Conservation (phyloP, 2,888 invertebrate species). For the Empis stercorea region DNA sequence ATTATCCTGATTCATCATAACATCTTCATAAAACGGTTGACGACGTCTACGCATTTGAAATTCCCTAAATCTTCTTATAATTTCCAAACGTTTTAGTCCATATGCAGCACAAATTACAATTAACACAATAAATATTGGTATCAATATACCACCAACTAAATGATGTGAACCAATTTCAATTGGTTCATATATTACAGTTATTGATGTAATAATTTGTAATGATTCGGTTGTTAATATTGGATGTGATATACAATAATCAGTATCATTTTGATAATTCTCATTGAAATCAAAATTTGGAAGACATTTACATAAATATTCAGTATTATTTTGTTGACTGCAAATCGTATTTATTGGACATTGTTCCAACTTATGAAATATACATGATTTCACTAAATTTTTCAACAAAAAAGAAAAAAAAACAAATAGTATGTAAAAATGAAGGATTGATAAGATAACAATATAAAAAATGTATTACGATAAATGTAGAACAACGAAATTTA, state of each 20-base stretch:
- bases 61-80: conserved; percentile 17
- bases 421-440: too few relatives aligned
- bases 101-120: conserved; percentile 16
- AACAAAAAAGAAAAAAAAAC: too few relatives aligned
- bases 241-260: conserved; percentile 8
- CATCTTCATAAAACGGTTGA: conserved; percentile 21
- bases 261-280: conserved; percentile 5
- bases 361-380: background rate
- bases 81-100: conserved; percentile 15
- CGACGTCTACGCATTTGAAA: conserved; percentile 15
- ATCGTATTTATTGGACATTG: conserved; percentile 1
- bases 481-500: too few relatives aligned
- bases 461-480: too few relatives aligned
- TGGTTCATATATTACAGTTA: background rate
- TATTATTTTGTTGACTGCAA: background rate
- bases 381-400: conserved; percentile 3
- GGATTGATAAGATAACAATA: too few relatives aligned
- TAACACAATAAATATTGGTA: conserved; percentile 18
- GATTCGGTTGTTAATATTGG: background rate
- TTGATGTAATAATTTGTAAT: background rate
- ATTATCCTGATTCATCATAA: conserved; percentile 20
- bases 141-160: conserved; percentile 18
- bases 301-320: conserved; percentile 7
- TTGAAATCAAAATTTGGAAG: conserved; percentile 5
- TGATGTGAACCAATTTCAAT: conserved; percentile 14